Evolutionary conservation across 2,888 invertebrate species (phyloP), one percentile per base, ranked within the genome.

Genomic region (Cyaniris semiargus): DNA sequence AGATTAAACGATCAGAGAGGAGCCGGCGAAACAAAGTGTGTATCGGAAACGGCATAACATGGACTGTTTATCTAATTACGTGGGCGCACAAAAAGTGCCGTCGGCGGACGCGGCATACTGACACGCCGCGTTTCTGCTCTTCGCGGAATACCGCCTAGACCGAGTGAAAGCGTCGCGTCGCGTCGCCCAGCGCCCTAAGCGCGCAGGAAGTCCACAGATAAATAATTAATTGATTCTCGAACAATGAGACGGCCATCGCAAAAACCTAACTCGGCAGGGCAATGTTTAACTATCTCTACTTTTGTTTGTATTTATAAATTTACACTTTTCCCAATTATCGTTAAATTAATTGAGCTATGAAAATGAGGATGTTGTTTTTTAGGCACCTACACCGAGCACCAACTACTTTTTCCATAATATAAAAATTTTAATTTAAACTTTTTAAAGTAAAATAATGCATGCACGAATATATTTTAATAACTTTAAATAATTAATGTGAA

Each of bases 111-210:
- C 91, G 93, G 85, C 92, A 90, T 90, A 94, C 93, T 94, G 86
- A 93, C 93, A 93, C 88, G 90, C 90, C 88, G 90, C 90, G 88
- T 84, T 94, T 93, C 92, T 93, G 91, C 90, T 92, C 92, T 93
- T 93, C 93, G 90, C 87, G 89, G 93, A 94, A 91, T 89, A 92
- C 87, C 87, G 86, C 90, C 89, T 86, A 87, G 90, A 90, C 89
- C 89, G 91, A 93, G 93, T 92, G 93, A 93, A 93, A 93, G 92
- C 87, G 87, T 81, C 89, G 89, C 87, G 87, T 81, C 89, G 89
- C 91, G 89, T 90, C 89, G 90, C 3, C 27, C 90, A 89, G 23
- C 88, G 84, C 88, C 88, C 85, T 84, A 86, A 84, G 84, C 82
- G 27, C 66, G 27, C 85, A 89, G 83, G 85, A 86, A 88, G 82